phyloP scores from a whole-genome alignment of 1,140 invertebrate species.

The Scaptomyza hsui region DNA sequence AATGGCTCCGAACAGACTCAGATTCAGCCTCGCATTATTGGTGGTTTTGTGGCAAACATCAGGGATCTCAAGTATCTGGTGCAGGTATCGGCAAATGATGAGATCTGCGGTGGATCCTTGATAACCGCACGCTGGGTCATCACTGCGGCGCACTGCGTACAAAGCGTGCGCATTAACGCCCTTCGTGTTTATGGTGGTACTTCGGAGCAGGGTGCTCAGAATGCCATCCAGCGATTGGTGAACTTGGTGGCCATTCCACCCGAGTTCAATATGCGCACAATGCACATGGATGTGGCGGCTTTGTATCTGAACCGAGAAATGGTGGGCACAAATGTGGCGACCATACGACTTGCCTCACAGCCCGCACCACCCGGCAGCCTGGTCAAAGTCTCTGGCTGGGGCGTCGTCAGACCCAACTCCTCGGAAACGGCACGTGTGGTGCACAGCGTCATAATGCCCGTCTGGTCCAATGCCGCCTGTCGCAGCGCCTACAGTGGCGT shows the following conservation, averaged over 20 bases:
- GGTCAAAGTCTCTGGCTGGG: conserved; percentile 65
- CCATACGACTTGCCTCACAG: conserved; percentile 44
- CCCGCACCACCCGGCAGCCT: conserved; percentile 29
- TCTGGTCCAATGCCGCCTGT: conserved; percentile 54
- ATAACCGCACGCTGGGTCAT: conserved; percentile 57
- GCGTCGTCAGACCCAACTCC: conserved; percentile 14
- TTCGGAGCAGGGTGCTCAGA: conserved; percentile 43
- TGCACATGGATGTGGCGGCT: conserved; percentile 64
- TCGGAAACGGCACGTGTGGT: conserved; percentile 36
- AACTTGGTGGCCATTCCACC: conserved; percentile 32
- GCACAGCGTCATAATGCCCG: conserved; percentile 54
- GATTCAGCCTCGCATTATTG: conserved; percentile 62
- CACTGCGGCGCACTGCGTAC: conserved; percentile 60
- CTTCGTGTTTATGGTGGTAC: conserved; percentile 57
- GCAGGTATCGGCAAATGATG: conserved; percentile 46
- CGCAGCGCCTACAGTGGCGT: conserved; percentile 33
- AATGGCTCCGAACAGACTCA: background rate
- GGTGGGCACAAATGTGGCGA: conserved; percentile 47
- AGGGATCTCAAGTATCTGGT: conserved; percentile 57
- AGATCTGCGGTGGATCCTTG: conserved; percentile 62
- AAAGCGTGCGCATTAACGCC: conserved; percentile 7
- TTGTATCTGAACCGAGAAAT: conserved; percentile 40
- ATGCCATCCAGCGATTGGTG: conserved; percentile 41
- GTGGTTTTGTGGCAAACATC: conserved; percentile 49
- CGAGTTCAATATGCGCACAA: conserved; percentile 43